Base-by-base conservation (phyloP, 2,888 invertebrate genomes). In the Lochmaea capreae region DNA sequence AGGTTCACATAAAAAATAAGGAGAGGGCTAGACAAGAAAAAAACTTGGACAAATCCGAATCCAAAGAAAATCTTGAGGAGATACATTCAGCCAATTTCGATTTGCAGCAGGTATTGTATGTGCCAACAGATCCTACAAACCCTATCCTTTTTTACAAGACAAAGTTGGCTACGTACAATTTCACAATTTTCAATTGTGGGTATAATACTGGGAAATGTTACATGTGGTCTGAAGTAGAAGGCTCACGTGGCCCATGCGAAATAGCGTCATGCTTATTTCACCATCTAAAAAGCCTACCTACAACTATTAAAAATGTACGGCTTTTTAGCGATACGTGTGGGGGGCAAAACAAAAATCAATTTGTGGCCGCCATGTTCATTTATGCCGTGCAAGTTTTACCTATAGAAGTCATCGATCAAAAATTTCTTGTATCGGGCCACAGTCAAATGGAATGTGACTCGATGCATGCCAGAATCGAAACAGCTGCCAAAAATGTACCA, bases 221-320 rank as follows among this genome's bases (percentile, higher is more conserved):
- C 65, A 80, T 82, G 79, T 81, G 81, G 81, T 22, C 46, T 70
- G 79, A 81, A 74, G 74, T 58, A 33, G 18, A 79, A 77, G 80
- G 77, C 39, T 69, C 62, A 52, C 59, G 80, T 58, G 80, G 81
- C 10, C 81, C 79, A 73, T 79, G 76, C 59, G 77, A 81, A 63
- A 78, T 80, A 66, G 73, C 80, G 57, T 49, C 14, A 49, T 12
- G 6, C 11, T 43, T 6, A 43, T 43, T 43, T 43, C 43, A 43
- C 43, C 43, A 43, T 11, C 3, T 43, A 10, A 43, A 43, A 43
- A 43, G 43, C 43, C 43, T 43, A 3, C 6, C 43, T 43, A 43
- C 43, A 2, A 43, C 43, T 43, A 43, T 43, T 43, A 8, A 43
- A 43, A 43, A 43, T 43, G 43, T 43, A 43, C 8, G 43, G 43